A percentile compares a stretch with the other conserved stretches of the same genome.
Evolutionary conservation across 2,113 vertebrate genomes (phyloP).

Genomic region (Siniperca knerii): DNA sequence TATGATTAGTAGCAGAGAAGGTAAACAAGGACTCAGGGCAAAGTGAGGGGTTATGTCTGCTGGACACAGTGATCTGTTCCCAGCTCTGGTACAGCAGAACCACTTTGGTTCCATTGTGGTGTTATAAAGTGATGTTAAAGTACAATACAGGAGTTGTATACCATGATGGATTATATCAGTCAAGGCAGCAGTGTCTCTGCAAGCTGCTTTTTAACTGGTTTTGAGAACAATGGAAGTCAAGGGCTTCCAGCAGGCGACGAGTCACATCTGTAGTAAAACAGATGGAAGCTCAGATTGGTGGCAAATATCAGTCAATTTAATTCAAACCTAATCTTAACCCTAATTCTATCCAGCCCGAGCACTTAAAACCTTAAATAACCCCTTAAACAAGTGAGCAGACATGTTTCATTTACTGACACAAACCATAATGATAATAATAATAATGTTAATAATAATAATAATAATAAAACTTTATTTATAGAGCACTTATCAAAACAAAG

Average conservation of each 20-base stretch:
- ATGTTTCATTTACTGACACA: no score
- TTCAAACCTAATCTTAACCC: neutral
- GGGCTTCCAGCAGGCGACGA: slow-evolving; percentile 8
- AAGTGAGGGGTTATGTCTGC: neutral
- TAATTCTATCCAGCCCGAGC: no score
- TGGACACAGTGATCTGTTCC: slow-evolving; percentile 33
- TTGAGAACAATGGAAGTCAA: slow-evolving; percentile 47
- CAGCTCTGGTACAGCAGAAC: neutral
- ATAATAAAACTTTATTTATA: no score
- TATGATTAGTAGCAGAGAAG: slow-evolving; percentile 1
- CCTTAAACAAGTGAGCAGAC: no score
- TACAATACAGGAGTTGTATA: slow-evolving; percentile 24
- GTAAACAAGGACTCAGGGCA: neutral
- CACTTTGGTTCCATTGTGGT: slow-evolving; percentile 4
- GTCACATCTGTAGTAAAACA: slow-evolving; percentile 12
- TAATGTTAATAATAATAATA: no score
- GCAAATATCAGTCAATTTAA: slow-evolving; percentile 19
- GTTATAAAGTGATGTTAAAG: slow-evolving; percentile 30
- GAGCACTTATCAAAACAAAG: no score
- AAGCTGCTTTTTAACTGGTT: slow-evolving; percentile 61
- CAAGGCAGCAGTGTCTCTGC: slow-evolving; percentile 22
- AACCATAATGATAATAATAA: no score
- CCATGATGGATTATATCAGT: slow-evolving; percentile 53
- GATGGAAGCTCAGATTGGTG: slow-evolving; percentile 4
- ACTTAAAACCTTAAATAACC: neutral